These are phyloP conservation scores for Wiebesia pumilae DNA, from an alignment of 1,140 invertebrate genomes.

Conservation along the genomic window DNA sequence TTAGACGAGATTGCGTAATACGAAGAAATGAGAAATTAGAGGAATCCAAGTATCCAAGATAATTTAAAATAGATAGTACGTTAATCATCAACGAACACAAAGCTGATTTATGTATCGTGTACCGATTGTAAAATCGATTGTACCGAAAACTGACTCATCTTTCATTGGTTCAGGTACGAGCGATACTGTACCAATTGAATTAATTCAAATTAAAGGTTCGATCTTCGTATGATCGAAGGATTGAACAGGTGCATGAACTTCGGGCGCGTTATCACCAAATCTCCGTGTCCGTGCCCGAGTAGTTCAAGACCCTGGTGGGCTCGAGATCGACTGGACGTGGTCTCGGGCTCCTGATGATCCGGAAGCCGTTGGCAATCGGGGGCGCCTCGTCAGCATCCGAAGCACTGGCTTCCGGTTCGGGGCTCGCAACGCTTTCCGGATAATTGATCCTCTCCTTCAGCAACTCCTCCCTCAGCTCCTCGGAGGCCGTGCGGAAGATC, in stretches of 20 bases:
- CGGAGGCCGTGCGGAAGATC: constrained; percentile 73
- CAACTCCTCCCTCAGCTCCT: constrained; percentile 77
- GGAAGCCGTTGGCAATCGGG: neutral
- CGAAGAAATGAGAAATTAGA: neutral
- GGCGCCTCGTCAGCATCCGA: constrained; percentile 56
- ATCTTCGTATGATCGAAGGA: neutral
- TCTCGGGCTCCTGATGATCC: constrained; percentile 62
- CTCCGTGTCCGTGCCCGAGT: constrained; percentile 81
- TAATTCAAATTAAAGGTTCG: too few species aligned
- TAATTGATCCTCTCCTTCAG: constrained; percentile 82
- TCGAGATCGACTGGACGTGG: constrained; percentile 69
- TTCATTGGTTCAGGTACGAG: too few species aligned
- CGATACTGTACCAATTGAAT: too few species aligned
- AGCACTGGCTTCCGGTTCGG: constrained; percentile 66
- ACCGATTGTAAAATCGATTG: too few species aligned
- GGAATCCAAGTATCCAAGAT: neutral
- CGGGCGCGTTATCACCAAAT: constrained; percentile 78
- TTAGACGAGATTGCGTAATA: neutral
- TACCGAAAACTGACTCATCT: too few species aligned
- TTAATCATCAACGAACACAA: neutral
- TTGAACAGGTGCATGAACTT: neutral
- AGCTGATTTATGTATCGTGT: neutral
- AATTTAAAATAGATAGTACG: neutral
- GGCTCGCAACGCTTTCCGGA: constrained; percentile 78
- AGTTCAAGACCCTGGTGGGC: constrained; percentile 73